phyloP scores from a whole-genome alignment of 2,113 vertebrate genomes.

The Nestor notabilis region DNA sequence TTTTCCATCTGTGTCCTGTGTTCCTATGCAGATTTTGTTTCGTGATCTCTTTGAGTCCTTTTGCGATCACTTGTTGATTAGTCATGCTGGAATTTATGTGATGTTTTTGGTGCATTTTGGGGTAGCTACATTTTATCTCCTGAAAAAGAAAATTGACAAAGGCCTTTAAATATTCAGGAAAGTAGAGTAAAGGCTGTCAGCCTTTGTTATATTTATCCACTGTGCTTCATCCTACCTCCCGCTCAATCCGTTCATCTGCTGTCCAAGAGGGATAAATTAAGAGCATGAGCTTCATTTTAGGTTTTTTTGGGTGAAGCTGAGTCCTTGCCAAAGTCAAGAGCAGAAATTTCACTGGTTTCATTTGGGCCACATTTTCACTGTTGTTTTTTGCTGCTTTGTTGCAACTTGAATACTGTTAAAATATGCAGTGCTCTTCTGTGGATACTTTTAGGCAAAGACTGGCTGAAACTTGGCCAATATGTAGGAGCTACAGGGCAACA shows the following conservation, averaged over 20 bases:
- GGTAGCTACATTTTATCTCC: conserved; percentile 10
- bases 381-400: neutral
- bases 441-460: neutral
- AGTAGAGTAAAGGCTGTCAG: neutral
- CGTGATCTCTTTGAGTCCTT: neutral
- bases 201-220: neutral
- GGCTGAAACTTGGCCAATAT: neutral
- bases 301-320: neutral
- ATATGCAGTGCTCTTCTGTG: neutral
- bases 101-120: neutral
- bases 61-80: neutral
- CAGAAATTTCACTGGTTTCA: neutral
- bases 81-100: neutral
- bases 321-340: neutral
- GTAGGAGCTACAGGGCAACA: neutral
- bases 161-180: conserved; percentile 26
- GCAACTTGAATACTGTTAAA: neutral
- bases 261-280: neutral
- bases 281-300: neutral
- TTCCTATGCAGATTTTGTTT: neutral
- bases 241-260: neutral
- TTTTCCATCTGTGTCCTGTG: neutral
- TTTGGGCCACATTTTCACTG: neutral
- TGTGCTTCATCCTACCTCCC: neutral
- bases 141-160: conserved; percentile 28